Evolutionary conservation across 2,113 vertebrate species (phyloP), one percentile per base, ranked within the genome.

Genomic region (Dasyurus viverrinus): DNA sequence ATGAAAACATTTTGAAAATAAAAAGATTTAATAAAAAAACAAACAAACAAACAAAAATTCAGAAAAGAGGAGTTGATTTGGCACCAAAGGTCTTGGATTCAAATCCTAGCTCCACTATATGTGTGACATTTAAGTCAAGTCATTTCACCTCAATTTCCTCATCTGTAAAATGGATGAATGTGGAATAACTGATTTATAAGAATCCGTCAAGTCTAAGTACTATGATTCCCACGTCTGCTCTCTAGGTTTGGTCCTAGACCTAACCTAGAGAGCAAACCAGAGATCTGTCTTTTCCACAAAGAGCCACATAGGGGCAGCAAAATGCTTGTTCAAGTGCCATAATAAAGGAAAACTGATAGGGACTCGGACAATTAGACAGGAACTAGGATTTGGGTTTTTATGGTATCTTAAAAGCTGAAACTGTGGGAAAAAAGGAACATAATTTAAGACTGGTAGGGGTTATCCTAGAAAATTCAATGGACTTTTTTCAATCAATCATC

Each of bases 241-340:
- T 30, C 30, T 60, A 54, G 54, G 26, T 14, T 68, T 68, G 2
- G 57, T 92, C 94, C 55, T 30, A 27, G 47, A 55, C 23, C 54
- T 55, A 26, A 6, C 50, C 50, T 52, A 11, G 50, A 10, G 2
- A 57, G 55, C 25, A 60, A 10, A 91, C 96, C 54, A 60, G 53
- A 57, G 47, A 23, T 24, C 36, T 84, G 36, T 14, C 91, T 92
- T 95, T 52, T 50, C 48, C 48, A 24, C 9, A 90, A 84, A 27
- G 24, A 93, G 46, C 96, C 97, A 97, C 95, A 91, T 93, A 94
- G 94, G 42, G 97, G 96, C 96, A 97, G 96, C 96, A 97, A 90
- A 93, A 96, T 48, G 68, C 95, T 76, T 90, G 46, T 26, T 89
- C 93, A 89, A 95, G 94, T 52, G 89, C 6, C 23, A 93, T 14